Evolutionary conservation across 37 sponge, comb jelly and placozoan genomes (phyloP).

Genomic region (Halichondria panicea): DNA sequence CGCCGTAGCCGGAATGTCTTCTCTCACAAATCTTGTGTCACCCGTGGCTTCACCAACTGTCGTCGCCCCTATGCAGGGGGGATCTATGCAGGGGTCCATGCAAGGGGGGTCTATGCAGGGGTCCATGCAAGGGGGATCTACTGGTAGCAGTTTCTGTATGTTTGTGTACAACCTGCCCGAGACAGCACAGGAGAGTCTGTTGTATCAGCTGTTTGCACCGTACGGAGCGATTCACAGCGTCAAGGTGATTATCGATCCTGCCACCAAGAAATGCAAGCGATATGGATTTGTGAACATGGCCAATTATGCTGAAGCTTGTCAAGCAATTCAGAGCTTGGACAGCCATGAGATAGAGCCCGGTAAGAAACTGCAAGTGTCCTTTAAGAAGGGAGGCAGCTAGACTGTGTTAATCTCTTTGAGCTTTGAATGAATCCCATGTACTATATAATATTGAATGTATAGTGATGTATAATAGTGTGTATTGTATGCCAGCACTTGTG

Average conservation of each 20-base stretch:
- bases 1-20: neutral
- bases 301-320: conserved; percentile 82
- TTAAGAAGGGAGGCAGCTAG: no score
- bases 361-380: conserved; percentile 84
- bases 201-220: conserved; percentile 88
- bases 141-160: conserved; percentile 60
- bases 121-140: neutral
- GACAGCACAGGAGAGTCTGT: conserved; percentile 62
- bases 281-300: conserved; percentile 96
- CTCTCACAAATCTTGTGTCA: neutral
- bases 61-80: no score
- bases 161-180: conserved; percentile 90
- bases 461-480: no score
- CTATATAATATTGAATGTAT: no score
- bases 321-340: conserved; percentile 70
- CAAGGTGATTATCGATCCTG: conserved; percentile 64
- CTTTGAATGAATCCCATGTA: no score
- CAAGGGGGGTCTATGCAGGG: neutral
- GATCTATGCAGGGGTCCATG: neutral
- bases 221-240: conserved; percentile 88
- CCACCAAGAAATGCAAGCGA: conserved; percentile 77
- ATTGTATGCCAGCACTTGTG: no score
- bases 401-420: no score
- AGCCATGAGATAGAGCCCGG: conserved; percentile 65
- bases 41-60: no score